Evolutionary conservation across 23 tunicate species (phyloP).

Genomic region (Ascidia mentula): DNA sequence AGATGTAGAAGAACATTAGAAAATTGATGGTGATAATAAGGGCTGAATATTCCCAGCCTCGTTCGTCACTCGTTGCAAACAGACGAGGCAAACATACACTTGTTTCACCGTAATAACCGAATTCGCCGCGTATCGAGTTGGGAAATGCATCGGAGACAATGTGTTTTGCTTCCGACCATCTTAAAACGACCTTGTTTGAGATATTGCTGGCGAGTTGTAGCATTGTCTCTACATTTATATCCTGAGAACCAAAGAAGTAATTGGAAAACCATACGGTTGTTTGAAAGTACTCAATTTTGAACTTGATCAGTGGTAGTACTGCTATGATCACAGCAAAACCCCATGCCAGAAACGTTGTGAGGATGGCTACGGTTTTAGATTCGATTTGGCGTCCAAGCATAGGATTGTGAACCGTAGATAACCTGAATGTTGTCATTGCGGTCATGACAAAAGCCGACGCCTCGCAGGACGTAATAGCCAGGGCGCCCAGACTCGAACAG

Average conservation of each 20-base stretch:
- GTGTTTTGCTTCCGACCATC: neutral
- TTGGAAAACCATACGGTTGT: neutral
- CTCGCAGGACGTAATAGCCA: constrained; percentile 51
- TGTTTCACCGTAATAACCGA: constrained; percentile 30
- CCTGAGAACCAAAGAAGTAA: neutral
- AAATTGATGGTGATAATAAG: constrained; percentile 10
- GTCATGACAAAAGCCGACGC: constrained; percentile 64
- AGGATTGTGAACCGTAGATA: constrained; percentile 57
- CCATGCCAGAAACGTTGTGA: neutral
- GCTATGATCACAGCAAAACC: neutral
- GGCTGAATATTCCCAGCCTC: constrained; percentile 2
- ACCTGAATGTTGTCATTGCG: constrained; percentile 66
- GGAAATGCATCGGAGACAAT: neutral
- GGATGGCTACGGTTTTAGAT: neutral
- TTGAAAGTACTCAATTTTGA: neutral
- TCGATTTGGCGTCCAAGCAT: constrained; percentile 36
- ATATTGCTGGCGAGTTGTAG: neutral
- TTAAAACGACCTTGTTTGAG: neutral
- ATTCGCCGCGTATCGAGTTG: neutral
- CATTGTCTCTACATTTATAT: neutral
- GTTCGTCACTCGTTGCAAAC: neutral
- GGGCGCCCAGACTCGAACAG: constrained; percentile 42
- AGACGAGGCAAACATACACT: constrained; percentile 26
- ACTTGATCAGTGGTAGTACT: neutral
- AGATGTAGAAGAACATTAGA: constrained; percentile 10